Evolutionary conservation across 2,888 invertebrate species (phyloP).

Genomic region (Parascotia fuliginaria): DNA sequence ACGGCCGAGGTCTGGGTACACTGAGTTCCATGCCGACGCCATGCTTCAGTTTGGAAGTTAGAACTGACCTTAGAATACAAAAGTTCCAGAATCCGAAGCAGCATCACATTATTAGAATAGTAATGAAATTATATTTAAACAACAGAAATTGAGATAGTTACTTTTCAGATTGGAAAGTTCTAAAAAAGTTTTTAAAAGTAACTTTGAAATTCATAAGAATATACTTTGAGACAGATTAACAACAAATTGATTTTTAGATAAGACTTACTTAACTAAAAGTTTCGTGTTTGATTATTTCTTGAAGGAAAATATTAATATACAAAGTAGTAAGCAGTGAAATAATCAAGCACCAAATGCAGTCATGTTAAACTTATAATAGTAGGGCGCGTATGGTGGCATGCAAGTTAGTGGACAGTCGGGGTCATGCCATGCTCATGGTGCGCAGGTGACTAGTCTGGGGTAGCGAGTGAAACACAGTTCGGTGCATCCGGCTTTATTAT

Average conservation of each 20-base stretch:
- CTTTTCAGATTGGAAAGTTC: slow-evolving; percentile 24
- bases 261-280: slow-evolving; percentile 46
- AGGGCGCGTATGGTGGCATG: slow-evolving; percentile 64
- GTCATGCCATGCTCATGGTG: slow-evolving; percentile 81
- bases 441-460: slow-evolving; percentile 70
- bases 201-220: slow-evolving; percentile 26
- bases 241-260: slow-evolving; percentile 16
- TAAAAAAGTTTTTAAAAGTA: slow-evolving; percentile 22
- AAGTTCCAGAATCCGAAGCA: slow-evolving; percentile 83
- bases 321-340: slow-evolving; percentile 45
- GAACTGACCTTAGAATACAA: slow-evolving; percentile 82
- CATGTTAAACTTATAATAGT: slow-evolving; percentile 37
- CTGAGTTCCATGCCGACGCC: slow-evolving; percentile 76
- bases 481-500: slow-evolving; percentile 82
- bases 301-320: slow-evolving; percentile 14
- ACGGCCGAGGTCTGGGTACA: slow-evolving; percentile 58
- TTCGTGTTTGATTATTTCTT: slow-evolving; percentile 58
- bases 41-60: slow-evolving; percentile 67
- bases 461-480: slow-evolving; percentile 84
- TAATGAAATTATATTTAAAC: slow-evolving; percentile 68
- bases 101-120: slow-evolving; percentile 81
- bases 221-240: slow-evolving; percentile 31
- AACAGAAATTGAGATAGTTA: slow-evolving; percentile 41
- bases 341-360: slow-evolving; percentile 56
- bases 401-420: slow-evolving; percentile 67